Percentiles rank a stretch among this genome's conserved stretches.
These are phyloP conservation scores for Semotilus atromaculatus DNA, from an alignment of 2,797 vertebrate species.

Conservation along the genomic window DNA sequence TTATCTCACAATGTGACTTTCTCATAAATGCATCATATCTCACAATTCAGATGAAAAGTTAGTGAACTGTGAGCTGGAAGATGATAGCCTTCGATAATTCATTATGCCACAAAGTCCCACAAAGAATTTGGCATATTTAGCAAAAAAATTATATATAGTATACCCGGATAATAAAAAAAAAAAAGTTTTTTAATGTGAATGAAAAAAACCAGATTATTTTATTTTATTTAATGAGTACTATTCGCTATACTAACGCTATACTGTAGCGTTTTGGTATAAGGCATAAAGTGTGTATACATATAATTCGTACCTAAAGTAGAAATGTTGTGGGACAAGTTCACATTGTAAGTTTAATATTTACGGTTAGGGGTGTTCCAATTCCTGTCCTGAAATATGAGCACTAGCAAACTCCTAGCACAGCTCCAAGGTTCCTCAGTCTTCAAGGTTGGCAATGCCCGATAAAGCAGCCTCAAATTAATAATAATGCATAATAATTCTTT, in stretches of 20 bases:
- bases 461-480: background rate
- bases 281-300: background rate
- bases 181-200: background rate
- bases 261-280: background rate
- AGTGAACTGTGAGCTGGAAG: background rate
- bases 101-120: background rate
- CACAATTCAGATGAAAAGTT: background rate
- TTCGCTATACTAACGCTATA: too few relatives aligned
- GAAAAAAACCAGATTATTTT: background rate
- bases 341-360: background rate
- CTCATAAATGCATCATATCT: background rate
- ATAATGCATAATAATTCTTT: conserved; percentile 3
- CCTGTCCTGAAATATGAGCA: background rate
- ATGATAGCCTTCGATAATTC: background rate
- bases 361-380: background rate
- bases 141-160: background rate
- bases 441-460: conserved; percentile 2
- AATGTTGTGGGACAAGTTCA: background rate
- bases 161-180: too few relatives aligned
- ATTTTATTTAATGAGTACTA: background rate
- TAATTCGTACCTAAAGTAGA: background rate
- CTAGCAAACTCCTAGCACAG: background rate
- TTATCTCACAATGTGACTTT: background rate
- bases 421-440: conserved; percentile 2
- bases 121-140: background rate